Base-by-base conservation (phyloP, 2,888 invertebrate species). In the Tenthredo scrophulariae region DNA sequence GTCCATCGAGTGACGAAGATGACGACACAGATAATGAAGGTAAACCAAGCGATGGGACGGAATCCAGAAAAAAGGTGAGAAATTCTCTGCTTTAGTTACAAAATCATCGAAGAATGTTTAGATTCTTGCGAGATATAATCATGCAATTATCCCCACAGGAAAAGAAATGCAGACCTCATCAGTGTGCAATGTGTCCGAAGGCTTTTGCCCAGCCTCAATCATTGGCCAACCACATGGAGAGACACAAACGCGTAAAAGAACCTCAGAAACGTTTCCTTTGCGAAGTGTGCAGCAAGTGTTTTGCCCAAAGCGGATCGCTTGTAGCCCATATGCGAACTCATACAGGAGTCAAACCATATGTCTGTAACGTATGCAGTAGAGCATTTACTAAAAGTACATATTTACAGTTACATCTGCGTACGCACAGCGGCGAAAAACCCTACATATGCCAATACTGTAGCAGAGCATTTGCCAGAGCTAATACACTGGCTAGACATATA, bases 331-430 rank as follows among this genome's bases (percentile, higher is more conserved):
- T 93, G 92, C 91, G 92, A 10, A 92, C 92, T 0, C 92, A 93
- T 84, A 92, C 92, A 0, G 92, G 92, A 18, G 89, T 92, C 2
- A 92, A 92, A 79, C 92, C 92, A 0, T 92, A 92, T 40, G 92
- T 93, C 0, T 93, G 92, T 82, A 92, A 91, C 18, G 90, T 92
- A 2, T 93, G 92, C 82, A 91, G 88, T 77, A 88, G 92, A 70
- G 92, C 92, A 13, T 93, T 93, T 46, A 93, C 92, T 0, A 93
- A 93, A 85, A 92, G 92, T 86, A 92, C 92, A 13, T 93, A 93
- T 86, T 85, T 93, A 9, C 92, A 92, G 77, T 70, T 93, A 40
- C 92, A 93, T 85, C 84, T 92, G 22, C 88, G 92, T 50, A 92
- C 92, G 1, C 92, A 92, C 72, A 92, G 92, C 50, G 92, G 92